Conservation (phyloP, 2,888 invertebrate genomes). For the Lepidochrysops patricia region DNA sequence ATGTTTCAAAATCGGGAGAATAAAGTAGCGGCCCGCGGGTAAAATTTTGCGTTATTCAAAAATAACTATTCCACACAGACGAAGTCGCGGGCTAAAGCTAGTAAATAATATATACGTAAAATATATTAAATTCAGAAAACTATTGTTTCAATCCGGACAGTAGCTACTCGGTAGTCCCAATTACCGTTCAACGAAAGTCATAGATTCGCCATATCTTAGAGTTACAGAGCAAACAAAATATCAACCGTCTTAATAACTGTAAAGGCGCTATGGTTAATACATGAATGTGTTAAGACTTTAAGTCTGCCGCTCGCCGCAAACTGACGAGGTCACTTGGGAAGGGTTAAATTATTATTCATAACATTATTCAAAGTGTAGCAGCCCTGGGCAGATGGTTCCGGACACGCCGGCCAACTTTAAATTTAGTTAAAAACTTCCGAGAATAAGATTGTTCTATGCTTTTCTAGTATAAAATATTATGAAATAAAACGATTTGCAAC, state of each 20-base stretch:
- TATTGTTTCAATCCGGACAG: too few relatives aligned
- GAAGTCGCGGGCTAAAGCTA: too few relatives aligned
- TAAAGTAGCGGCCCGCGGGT: too few relatives aligned
- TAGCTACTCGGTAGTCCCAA: too few relatives aligned
- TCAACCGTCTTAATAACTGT: neutral
- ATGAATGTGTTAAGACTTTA: neutral
- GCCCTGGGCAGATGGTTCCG: conserved; percentile 5
- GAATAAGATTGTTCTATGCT: conserved; percentile 2
- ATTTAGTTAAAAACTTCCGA: conserved; percentile 10
- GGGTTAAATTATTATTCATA: conserved; percentile 7
- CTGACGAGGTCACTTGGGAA: neutral
- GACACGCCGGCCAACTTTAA: conserved; percentile 1
- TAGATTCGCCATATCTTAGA: too few relatives aligned
- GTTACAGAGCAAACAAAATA: too few relatives aligned
- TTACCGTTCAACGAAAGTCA: too few relatives aligned
- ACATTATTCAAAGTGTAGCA: neutral
- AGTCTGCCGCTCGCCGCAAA: neutral
- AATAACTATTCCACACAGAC: too few relatives aligned
- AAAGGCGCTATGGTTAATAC: neutral
- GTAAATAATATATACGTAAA: too few relatives aligned
- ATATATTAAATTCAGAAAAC: too few relatives aligned
- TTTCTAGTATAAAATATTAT: neutral
- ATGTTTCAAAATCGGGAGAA: too few relatives aligned
- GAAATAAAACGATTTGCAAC: neutral
- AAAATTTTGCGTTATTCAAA: too few relatives aligned